Base-by-base conservation (phyloP, 2,797 vertebrate species). In the Cossypha polioptera region DNA sequence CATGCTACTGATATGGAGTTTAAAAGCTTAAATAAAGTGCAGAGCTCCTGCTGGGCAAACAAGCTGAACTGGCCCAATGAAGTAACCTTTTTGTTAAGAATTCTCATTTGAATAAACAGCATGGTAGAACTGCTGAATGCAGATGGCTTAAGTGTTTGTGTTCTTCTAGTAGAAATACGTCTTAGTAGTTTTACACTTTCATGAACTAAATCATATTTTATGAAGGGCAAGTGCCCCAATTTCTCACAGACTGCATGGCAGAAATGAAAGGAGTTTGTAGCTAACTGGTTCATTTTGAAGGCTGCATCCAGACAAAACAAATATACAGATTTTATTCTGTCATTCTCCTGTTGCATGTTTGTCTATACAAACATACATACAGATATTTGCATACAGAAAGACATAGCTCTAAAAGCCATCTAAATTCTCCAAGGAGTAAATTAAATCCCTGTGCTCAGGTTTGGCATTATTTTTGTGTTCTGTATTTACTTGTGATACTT, bases 21-120 rank as follows among this genome's bases (percentile, higher is more conserved):
- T 96, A 96, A 97, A 97, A 95, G 97, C 97, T 96, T 96, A 96
- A 96, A 95, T 96, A 94, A 96, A 97, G 97, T 95, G 92, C 0
- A 5, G 94, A 92, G 87, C 96, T 95, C 97, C 95, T 91, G 97
- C 97, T 93, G 96, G 82, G 97, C 91, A 96, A 90, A 82, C 96
- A 96, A 94, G 94, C 96, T 93, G 83, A 94, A 87, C 76, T 66
- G 69, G 90, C 66, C 96, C 93, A 91, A 94, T 96, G 95, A 98
- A 95, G 96, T 93, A 97, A 95, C 81, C 96, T 97, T 97, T 98
- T 97, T 98, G 97, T 96, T 62, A 87, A 63, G 78, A 96, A 85
- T 82, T 79, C 93, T 97, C 86, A 96, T 98, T 97, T 97, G 97
- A 97, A 98, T 98, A 95, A 97, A 96, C 97, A 97, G 97, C 97